Evolutionary conservation across 1,140 invertebrate genomes (phyloP).

Genomic region (Lucilia sericata): DNA sequence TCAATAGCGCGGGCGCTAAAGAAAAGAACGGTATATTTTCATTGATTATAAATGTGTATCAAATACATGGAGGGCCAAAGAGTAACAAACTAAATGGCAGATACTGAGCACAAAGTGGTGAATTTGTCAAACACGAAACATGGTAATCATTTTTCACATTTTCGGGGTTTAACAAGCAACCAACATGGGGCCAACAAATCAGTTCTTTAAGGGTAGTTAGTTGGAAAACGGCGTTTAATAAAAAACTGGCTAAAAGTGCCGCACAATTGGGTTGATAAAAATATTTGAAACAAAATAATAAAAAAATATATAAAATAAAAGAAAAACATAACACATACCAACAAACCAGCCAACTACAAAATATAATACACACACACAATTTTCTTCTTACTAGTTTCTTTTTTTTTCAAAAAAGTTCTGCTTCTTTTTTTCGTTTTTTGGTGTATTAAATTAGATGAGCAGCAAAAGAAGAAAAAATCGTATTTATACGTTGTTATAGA

Average conservation of each 20-base stretch:
- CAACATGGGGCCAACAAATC: conserved; percentile 54
- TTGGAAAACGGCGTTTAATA: conserved; percentile 66
- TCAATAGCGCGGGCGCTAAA: conserved; percentile 35
- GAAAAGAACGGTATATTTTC: conserved; percentile 36
- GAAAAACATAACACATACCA: background rate
- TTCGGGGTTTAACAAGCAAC: conserved; percentile 61
- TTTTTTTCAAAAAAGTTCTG: background rate
- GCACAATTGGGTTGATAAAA: conserved; percentile 58
- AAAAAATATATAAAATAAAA: background rate
- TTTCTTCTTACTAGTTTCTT: background rate
- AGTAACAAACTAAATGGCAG: background rate
- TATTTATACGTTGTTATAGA: conserved; percentile 33
- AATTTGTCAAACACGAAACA: background rate
- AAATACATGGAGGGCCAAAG: background rate
- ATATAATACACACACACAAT: background rate
- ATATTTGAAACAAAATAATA: background rate
- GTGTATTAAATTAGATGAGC: conserved; percentile 21
- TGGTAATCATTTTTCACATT: conserved; percentile 16
- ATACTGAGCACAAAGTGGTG: background rate
- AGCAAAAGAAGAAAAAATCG: conserved; percentile 26
- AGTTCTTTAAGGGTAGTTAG: conserved; percentile 68
- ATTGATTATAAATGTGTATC: conserved; percentile 48
- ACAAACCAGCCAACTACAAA: background rate
- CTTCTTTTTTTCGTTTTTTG: background rate
- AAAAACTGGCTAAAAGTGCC: conserved; percentile 53